A percentile compares a stretch with the other conserved stretches of the same genome.
phyloP scores from a whole-genome alignment of 2,888 invertebrate genomes.

The Xestia c-nigrum region DNA sequence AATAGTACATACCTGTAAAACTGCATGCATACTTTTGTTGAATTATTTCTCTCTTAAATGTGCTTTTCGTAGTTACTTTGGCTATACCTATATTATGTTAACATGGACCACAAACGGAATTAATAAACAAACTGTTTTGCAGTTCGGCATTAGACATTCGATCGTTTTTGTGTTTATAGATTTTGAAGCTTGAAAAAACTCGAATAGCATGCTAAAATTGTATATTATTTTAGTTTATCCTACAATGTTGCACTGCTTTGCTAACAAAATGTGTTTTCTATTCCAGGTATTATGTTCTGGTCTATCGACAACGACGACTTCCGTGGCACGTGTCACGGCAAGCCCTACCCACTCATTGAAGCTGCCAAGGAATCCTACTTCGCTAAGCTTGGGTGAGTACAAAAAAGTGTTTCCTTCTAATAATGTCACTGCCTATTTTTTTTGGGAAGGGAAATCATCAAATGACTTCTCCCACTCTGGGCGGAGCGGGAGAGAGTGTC shows the following conservation, averaged over 20 bases:
- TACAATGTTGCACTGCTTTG: neutral
- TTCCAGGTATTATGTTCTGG: constrained; percentile 95
- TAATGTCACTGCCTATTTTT: too few relatives aligned
- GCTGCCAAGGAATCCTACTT: constrained; percentile 96
- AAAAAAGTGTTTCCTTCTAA: too few relatives aligned
- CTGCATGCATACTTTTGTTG: neutral
- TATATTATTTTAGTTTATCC: neutral
- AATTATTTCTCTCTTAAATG: neutral
- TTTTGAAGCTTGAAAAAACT: neutral
- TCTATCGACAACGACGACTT: constrained; percentile 98
- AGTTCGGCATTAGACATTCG: neutral
- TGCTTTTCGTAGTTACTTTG: neutral
- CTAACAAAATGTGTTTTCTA: neutral
- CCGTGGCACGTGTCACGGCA: constrained; percentile 96
- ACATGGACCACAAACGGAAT: neutral
- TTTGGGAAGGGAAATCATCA: too few relatives aligned
- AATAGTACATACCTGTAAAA: neutral
- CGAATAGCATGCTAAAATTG: neutral
- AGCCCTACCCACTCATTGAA: constrained; percentile 97
- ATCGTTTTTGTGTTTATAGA: neutral
- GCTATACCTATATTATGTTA: neutral
- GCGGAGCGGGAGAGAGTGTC: too few relatives aligned
- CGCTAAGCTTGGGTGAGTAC: constrained; percentile 89
- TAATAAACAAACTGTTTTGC: neutral
- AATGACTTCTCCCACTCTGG: too few relatives aligned